A percentile compares a stretch with the other conserved stretches of the same genome.
Conservation (phyloP, 2,113 vertebrate species). For the Ciconia boyciana region DNA sequence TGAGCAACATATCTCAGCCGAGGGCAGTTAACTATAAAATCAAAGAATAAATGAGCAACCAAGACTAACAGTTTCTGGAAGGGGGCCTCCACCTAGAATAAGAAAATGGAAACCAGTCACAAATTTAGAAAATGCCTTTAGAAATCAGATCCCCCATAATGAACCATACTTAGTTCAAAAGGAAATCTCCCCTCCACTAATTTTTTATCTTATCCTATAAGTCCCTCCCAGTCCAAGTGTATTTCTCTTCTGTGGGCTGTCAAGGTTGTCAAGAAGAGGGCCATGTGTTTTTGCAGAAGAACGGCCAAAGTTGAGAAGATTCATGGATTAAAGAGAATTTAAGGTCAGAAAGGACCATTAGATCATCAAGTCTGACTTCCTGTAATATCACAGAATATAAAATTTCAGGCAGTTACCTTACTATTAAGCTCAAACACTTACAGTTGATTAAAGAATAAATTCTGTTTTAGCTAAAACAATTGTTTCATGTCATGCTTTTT, state of each 20-base stretch:
- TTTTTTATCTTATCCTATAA: slow-evolving; percentile 22
- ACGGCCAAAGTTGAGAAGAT: neutral
- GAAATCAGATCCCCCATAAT: neutral
- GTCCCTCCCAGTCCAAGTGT: neutral
- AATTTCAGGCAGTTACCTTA: neutral
- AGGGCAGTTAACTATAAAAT: neutral
- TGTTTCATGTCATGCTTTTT: neutral
- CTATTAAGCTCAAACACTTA: slow-evolving; percentile 10
- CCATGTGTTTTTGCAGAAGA: slow-evolving; percentile 23
- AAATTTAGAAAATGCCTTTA: neutral
- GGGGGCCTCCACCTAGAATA: neutral
- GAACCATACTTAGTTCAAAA: neutral
- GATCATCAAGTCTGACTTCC: neutral
- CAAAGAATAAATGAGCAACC: neutral
- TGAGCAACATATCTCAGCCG: neutral
- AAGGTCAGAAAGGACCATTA: neutral
- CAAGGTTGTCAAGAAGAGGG: neutral
- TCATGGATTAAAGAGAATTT: neutral
- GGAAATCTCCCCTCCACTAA: neutral
- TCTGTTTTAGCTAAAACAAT: neutral
- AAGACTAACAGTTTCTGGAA: neutral
- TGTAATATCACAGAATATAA: neutral
- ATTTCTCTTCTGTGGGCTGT: neutral
- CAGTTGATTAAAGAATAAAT: neutral
- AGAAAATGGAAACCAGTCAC: neutral